Evolutionary conservation across 1,140 invertebrate genomes (phyloP), one percentile per base, ranked within the genome.

Genomic region (Drosophila cardini): DNA sequence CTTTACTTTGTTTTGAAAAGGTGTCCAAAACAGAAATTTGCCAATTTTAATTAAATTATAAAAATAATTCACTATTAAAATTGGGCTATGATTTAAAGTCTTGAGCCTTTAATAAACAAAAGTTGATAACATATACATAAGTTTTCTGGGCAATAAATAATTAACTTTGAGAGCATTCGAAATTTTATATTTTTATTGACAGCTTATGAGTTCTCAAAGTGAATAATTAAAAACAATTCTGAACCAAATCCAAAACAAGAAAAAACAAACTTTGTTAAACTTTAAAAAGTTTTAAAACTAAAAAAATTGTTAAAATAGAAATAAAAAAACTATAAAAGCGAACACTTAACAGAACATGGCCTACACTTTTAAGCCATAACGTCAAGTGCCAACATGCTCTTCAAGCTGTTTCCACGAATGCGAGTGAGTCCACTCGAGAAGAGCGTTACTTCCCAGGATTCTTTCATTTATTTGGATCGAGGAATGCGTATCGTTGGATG

Each of bases 401-500:
- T 18, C 18, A 72, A 60, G 21, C 7, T 81, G 8, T 81, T 85
- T 30, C 38, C 71, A 1, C 46, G 63, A 1, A 43, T 72, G n/a
- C 40, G 67, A 6, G 42, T 55, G 26, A 16, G 34, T 13, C 75
- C 0, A n/a, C 13, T 67, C 9, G 18, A 38, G 1, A 68, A 61
- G n/a, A 1, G 11, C 7, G 52, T 70, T 2, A 3, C 26, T 3
- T 85, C 82, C 4, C 71, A 78, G 1, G 81, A 85, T 72, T 63
- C 74, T 5, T 72, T 80, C 1, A 3, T 67, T 6, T 85, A 85
- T 50, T 38, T 81, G 60, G 63, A 85, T 48, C 64, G 71, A 0
- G 50, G 36, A 1, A 78, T 79, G 68, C 42, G 42, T 18, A 7
- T 45, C 1, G 48, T 52, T 1, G 83, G 83, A 0, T 87, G 83